phyloP scores from a whole-genome alignment of 2,113 vertebrate species.

The Dinomys branickii region DNA sequence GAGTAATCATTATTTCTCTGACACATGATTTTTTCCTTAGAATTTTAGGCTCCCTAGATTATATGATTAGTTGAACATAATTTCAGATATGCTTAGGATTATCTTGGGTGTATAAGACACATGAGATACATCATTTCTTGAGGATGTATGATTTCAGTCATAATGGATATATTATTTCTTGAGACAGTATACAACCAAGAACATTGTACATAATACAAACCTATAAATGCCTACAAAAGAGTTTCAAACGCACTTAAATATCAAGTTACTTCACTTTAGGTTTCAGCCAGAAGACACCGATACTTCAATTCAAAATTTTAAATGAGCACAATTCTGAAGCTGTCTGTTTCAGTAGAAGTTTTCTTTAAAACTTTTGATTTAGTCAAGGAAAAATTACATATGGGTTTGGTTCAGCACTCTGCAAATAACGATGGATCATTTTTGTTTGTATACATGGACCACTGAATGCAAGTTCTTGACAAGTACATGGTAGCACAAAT shows the following conservation, averaged over 20 bases:
- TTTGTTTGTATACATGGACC: slow-evolving; percentile 37
- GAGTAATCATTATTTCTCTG: not conserved
- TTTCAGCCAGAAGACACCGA: slow-evolving; percentile 31
- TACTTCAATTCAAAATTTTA: slow-evolving; percentile 18
- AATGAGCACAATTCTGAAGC: not conserved
- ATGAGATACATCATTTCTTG: not conserved
- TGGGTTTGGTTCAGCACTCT: slow-evolving; percentile 38
- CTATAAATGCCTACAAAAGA: not conserved
- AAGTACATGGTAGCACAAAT: slow-evolving; percentile 21
- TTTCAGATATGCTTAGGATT: not conserved
- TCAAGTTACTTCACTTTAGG: not conserved
- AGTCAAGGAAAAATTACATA: slow-evolving; percentile 31
- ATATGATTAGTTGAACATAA: not conserved
- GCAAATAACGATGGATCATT: slow-evolving; percentile 20
- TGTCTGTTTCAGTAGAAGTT: slow-evolving; percentile 16
- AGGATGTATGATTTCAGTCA: not conserved
- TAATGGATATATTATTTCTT: slow-evolving; percentile 4
- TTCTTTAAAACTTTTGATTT: slow-evolving; percentile 57
- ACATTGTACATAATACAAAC: not conserved
- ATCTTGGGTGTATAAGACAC: not conserved
- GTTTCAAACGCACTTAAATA: slow-evolving; percentile 33
- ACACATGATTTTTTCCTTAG: not conserved
- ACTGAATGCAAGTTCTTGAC: slow-evolving; percentile 24
- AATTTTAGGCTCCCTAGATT: not conserved
- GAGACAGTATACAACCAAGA: not conserved